Conservation (phyloP, 2,113 vertebrate species). For the Cercopithecus mona region DNA sequence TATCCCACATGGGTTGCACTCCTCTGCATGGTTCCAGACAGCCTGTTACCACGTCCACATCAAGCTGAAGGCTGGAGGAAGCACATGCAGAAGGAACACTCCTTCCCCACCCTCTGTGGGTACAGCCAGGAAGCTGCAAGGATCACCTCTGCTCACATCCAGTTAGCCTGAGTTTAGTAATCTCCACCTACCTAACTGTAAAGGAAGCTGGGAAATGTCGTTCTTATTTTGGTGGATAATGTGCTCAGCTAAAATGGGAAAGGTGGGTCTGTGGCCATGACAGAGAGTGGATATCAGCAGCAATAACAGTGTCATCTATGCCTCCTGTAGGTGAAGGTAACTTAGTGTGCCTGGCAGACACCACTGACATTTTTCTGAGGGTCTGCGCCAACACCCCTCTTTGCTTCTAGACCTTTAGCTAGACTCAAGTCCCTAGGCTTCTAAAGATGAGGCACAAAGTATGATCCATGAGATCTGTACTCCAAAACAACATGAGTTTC, state of each 20-base stretch:
- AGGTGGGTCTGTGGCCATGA: not conserved
- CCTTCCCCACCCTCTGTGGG: not conserved
- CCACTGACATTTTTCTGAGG: not conserved
- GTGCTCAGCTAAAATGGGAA: not conserved
- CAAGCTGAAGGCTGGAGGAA: not conserved
- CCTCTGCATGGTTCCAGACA: not conserved
- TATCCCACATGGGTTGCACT: not conserved
- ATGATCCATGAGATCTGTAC: not conserved
- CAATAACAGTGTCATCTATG: not conserved
- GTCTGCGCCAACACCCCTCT: fast-evolving
- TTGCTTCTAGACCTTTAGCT: not conserved
- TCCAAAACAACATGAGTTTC: not conserved
- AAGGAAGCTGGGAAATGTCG: not conserved
- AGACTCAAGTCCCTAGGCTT: not conserved
- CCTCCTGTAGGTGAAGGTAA: not conserved
- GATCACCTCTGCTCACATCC: not conserved
- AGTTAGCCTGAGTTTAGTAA: not conserved
- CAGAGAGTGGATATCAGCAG: not conserved
- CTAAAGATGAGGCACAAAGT: not conserved
- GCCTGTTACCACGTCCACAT: too few relatives aligned
- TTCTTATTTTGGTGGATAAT: not conserved
- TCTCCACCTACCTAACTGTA: not conserved
- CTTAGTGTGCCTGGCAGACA: not conserved
- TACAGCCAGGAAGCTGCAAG: not conserved
- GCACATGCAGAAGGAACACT: not conserved